Evolutionary conservation across 2,888 invertebrate genomes (phyloP).

Genomic region (Candidula unifasciata): DNA sequence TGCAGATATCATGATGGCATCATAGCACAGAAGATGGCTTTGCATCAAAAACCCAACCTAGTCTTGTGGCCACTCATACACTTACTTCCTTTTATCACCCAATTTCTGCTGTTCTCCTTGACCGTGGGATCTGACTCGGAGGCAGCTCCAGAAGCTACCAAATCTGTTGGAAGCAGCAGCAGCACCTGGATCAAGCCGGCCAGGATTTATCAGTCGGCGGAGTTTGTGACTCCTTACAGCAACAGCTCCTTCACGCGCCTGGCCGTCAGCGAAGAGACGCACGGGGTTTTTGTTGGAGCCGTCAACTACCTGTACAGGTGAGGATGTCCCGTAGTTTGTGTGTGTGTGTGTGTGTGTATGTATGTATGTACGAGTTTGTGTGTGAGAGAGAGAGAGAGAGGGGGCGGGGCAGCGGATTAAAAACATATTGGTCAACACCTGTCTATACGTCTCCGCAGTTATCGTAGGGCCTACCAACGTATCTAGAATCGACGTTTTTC

Average conservation of each 20-base stretch:
- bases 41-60: neutral
- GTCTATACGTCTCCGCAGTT: no score
- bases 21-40: constrained; percentile 11
- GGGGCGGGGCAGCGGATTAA: no score
- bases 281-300: constrained; percentile 41
- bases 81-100: neutral
- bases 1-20: constrained; percentile 26
- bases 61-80: neutral
- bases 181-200: neutral
- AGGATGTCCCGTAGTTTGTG: neutral
- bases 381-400: no score
- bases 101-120: neutral
- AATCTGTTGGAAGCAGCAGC: neutral
- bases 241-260: constrained; percentile 23
- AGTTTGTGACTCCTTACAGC: constrained; percentile 12
- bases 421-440: no score
- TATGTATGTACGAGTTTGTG: no score
- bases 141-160: neutral
- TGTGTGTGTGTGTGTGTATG: no score
- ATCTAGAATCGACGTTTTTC: no score
- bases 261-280: constrained; percentile 34
- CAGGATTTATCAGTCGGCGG: constrained; percentile 13
- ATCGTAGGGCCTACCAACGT: no score
- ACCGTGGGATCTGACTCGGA: neutral
- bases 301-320: constrained; percentile 47